Base-by-base conservation (phyloP, 2,888 invertebrate species). In the Drosophila hamatofila region DNA sequence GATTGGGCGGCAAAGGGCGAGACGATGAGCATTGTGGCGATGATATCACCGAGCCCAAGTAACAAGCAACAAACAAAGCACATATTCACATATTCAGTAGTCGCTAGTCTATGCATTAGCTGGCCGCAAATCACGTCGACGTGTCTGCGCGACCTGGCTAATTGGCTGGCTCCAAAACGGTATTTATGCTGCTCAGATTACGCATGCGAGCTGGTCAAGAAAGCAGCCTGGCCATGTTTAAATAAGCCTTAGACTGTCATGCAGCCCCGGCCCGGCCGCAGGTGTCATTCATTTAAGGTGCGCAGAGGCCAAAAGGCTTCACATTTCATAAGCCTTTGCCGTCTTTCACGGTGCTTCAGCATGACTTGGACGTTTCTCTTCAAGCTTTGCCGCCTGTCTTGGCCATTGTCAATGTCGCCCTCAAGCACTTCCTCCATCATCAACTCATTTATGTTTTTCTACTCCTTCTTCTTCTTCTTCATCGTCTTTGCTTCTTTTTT, bases 331-430 rank as follows among this genome's bases (percentile, higher is more conserved):
- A 83, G 87, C 77, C 84, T 68, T 75, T 75, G 64, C 55, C 67
- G 16, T 59, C 41, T 63, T 74, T 54, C 58, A 30, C 48, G 39
- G 73, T 71, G 70, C 56, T 39, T 56, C 42, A 78, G 66, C 67
- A 78, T 85, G 86, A 79, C 77, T 68, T 71, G 69, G 72, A 56
- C 58, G 69, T 55, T 60, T 69, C 37, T 14, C 49, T 59, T 30
- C 48, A 12, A 79, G 80, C 83, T 80, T 80, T 65, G 58, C 57
- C 46, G 64, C 65, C 57, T 51, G 61, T 61, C 58, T 61, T 68
- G 72, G 62, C 75, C 85, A 88, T 87, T 88, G 85, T 83, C 88
- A 89, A 88, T 90, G 90, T 87, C 88, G 83, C 75, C 84, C 79
- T 82, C 73, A 75, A 86, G 84, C 69, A 81, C 69, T 78, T 80